Evolutionary conservation across 2,888 invertebrate species (phyloP).

Genomic region (Mesodorylaimus sp.): DNA sequence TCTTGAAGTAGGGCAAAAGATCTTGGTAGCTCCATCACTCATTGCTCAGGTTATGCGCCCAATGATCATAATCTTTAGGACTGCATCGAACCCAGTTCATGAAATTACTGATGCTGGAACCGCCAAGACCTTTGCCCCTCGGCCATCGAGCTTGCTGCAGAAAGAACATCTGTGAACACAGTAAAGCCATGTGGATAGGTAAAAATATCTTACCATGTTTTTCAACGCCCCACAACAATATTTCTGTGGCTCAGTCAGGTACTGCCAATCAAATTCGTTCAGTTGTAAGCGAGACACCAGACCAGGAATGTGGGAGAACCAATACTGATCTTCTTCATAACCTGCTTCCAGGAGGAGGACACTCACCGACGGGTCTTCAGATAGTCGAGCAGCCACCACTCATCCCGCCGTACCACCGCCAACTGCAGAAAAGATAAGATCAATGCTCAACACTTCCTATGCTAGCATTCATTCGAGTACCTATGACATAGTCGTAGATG

Average conservation of each 20-base stretch:
- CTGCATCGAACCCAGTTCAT: constrained; percentile 24
- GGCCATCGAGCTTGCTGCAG: constrained; percentile 20
- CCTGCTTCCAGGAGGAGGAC: constrained; percentile 19
- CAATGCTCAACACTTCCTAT: no score
- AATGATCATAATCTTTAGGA: constrained; percentile 20
- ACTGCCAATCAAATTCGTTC: constrained; percentile 21
- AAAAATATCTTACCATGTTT: constrained; percentile 17
- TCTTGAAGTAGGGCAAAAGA: constrained; percentile 25
- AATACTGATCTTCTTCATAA: background rate
- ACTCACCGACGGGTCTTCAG: constrained; percentile 18
- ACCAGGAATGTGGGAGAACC: constrained; percentile 16
- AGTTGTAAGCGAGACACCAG: constrained; percentile 13
- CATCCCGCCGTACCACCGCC: constrained; percentile 27
- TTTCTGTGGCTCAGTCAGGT: constrained; percentile 20
- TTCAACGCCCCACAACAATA: constrained; percentile 15
- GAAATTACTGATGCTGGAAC: constrained; percentile 21
- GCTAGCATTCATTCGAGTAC: no score
- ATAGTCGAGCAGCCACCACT: constrained; percentile 24
- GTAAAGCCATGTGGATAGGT: no score
- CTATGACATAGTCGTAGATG: no score
- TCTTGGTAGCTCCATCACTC: constrained; percentile 24
- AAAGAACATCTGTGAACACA: no score
- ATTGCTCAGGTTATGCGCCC: constrained; percentile 14
- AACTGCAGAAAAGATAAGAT: no score
- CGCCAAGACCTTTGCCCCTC: constrained; percentile 27